These are phyloP conservation scores for Dasyprocta punctata DNA, from an alignment of 2,113 vertebrate genomes.

Conservation along the genomic window DNA sequence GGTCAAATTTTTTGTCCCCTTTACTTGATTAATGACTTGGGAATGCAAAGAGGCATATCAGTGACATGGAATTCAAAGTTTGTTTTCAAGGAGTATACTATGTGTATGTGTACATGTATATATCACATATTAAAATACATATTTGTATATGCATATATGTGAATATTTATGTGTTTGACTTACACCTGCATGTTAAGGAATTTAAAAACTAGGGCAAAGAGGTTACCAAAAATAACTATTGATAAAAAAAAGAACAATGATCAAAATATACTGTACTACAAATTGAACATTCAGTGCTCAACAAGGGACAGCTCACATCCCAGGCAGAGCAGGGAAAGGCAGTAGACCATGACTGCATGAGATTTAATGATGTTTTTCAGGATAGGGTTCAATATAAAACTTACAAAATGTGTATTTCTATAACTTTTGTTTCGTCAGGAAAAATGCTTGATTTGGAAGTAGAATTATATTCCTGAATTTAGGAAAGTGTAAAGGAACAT, in stretches of 20 bases:
- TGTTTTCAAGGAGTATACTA: too few relatives aligned
- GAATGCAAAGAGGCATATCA: neutral
- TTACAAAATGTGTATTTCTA: neutral
- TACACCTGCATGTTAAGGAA: neutral
- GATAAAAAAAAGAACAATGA: neutral
- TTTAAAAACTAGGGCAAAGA: neutral
- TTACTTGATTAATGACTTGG: neutral
- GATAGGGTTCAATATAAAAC: neutral
- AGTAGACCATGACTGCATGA: neutral
- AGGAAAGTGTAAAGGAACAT: neutral
- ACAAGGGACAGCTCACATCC: neutral
- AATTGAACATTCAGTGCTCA: neutral
- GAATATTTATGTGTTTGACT: neutral
- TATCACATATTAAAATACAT: too few relatives aligned
- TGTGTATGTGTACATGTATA: too few relatives aligned
- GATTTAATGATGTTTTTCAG: neutral
- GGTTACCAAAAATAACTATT: neutral
- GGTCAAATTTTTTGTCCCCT: neutral
- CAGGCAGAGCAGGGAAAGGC: neutral
- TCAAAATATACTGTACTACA: neutral
- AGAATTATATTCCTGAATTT: neutral
- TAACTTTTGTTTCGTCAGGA: neutral
- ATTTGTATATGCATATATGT: neutral
- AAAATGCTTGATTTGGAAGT: neutral
- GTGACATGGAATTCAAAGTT: neutral